Evolutionary conservation across 1,140 invertebrate genomes (phyloP).

Genomic region (Rhynchophorus ferrugineus): DNA sequence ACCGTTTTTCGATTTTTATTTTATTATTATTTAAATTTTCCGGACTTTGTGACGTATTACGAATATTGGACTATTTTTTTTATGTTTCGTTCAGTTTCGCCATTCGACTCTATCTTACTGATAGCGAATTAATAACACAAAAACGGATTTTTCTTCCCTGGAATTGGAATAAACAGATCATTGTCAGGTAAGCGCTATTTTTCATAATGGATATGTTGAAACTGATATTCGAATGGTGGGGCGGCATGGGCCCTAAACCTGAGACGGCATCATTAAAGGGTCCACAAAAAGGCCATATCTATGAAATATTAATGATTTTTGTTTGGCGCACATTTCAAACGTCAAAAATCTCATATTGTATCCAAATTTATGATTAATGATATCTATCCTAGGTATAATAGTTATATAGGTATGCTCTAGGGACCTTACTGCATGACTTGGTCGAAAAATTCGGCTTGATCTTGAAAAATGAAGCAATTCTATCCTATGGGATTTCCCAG

Average conservation of each 20-base stretch:
- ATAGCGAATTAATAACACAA: too few relatives aligned
- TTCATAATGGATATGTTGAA: too few relatives aligned
- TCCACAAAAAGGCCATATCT: conserved; percentile 31
- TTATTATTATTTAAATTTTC: too few relatives aligned
- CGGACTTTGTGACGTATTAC: too few relatives aligned
- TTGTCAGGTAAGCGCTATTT: neutral
- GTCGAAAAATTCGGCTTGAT: conserved; percentile 31
- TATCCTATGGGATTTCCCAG: conserved; percentile 20
- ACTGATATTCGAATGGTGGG: too few relatives aligned
- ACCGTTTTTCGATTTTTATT: too few relatives aligned
- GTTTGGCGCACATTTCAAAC: conserved; percentile 36
- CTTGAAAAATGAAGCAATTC: conserved; percentile 33
- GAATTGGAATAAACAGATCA: neutral
- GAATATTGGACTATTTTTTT: too few relatives aligned
- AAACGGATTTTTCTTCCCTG: neutral
- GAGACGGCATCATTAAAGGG: conserved; percentile 29
- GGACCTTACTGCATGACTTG: conserved; percentile 34
- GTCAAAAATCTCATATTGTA: conserved; percentile 39
- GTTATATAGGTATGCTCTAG: conserved; percentile 28
- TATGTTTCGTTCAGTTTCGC: too few relatives aligned
- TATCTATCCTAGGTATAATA: conserved; percentile 21
- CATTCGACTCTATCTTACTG: neutral
- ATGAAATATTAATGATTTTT: conserved; percentile 41
- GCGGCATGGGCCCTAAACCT: conserved; percentile 7
- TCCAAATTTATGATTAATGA: conserved; percentile 40